Base-by-base conservation (phyloP, 2,113 vertebrate species). In the Oryzias melastigma region DNA sequence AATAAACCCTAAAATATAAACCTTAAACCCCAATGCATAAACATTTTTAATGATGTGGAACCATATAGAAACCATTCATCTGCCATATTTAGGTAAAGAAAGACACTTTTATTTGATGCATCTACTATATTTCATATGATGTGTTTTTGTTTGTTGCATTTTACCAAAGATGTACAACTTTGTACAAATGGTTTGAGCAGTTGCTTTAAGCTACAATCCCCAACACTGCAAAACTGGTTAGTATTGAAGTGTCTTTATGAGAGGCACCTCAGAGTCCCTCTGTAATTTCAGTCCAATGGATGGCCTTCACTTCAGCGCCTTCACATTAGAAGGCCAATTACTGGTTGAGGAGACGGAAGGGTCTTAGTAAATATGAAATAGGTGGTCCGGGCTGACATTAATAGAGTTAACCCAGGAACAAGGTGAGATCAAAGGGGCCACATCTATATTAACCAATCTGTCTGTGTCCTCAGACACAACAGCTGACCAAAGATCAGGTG, bases 241-340 rank as follows among this genome's bases (percentile, higher is more conserved):
- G 90, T 92, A 92, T 93, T 84, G 91, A 91, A 91, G 90, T 73
- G 68, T 86, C 85, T 90, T 91, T 91, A 92, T 92, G 88, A 91
- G 87, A 85, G 78, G 71, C 74, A 42, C 54, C 62, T 57, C 69
- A 72, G 70, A 71, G 41, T 51, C 52, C 52, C 73, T 81, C 19
- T 77, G 83, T 89, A 91, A 89, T 89, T 84, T 87, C 74, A 76
- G 75, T 70, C 74, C 81, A 65, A 88, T 88, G 81, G 81, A 88
- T 88, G 84, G 79, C 79, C 83, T 79, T 78, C 81, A 75, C 85
- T 74, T 87, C 83, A 74, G 68, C 75, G 74, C 68, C 66, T 67
- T 71, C 85, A 66, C 81, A 90, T 90, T 90, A 89, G 80, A 84
- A 64, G 79, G 66, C 75, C 86, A 86, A 88, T 91, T 89, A 91